Evolutionary conservation across 2,888 invertebrate species (phyloP).

Genomic region (Dione vanillae): DNA sequence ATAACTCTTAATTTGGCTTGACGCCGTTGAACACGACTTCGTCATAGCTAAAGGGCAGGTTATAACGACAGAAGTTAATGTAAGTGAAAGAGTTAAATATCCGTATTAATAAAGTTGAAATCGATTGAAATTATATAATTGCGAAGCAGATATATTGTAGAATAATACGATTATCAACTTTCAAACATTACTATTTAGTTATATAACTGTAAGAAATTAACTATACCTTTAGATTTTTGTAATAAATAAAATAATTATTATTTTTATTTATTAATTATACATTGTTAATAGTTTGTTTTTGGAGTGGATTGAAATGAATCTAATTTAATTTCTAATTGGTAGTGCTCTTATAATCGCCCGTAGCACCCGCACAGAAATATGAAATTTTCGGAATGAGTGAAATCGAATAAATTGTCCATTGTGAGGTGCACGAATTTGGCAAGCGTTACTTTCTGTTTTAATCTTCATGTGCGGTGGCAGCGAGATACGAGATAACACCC

Average conservation of each 20-base stretch:
- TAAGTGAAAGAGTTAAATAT: slow-evolving; percentile 6
- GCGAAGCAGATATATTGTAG: too few species aligned
- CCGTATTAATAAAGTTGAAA: not conserved
- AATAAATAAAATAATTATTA: not conserved
- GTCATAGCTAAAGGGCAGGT: slow-evolving; percentile 30
- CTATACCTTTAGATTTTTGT: not conserved
- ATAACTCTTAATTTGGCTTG: slow-evolving; percentile 26
- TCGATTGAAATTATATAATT: not conserved
- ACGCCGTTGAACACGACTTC: slow-evolving; percentile 27
- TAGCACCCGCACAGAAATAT: slow-evolving; percentile 60
- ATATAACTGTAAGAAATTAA: not conserved
- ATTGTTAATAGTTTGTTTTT: not conserved
- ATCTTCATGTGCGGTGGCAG: slow-evolving; percentile 62
- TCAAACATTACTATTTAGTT: not conserved
- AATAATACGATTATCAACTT: not conserved
- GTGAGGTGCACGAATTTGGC: slow-evolving; percentile 79
- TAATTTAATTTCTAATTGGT: not conserved
- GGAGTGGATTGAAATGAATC: not conserved
- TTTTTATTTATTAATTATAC: not conserved
- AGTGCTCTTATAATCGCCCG: slow-evolving; percentile 31
- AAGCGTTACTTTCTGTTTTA: slow-evolving; percentile 78
- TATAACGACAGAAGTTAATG: slow-evolving; percentile 1
- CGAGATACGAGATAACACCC: slow-evolving; percentile 53
- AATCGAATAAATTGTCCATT: slow-evolving; percentile 82
- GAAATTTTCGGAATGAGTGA: slow-evolving; percentile 80